Evolutionary conservation across 2,113 vertebrate genomes (phyloP), one percentile per base, ranked within the genome.

Genomic region (Phyllostomus discolor): DNA sequence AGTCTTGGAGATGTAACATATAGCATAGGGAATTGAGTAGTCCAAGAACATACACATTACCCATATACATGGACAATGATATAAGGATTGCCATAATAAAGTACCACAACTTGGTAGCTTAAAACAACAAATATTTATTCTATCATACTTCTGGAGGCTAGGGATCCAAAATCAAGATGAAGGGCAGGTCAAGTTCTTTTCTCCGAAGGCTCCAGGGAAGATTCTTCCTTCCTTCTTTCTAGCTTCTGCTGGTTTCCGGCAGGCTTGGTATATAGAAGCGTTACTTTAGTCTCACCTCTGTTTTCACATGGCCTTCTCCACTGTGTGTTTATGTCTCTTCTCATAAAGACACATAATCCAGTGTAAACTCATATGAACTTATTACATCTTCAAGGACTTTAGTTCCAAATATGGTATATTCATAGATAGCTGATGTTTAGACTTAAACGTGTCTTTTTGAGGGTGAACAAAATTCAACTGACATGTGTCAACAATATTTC

Each of bases 191-290:
- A 20, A 4, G 7, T 24, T 67, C 50, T 62, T 50, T 10, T 69
- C 24, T 33, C 67, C 52, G 35, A 54, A 88, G 52, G n/a, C 1
- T 7, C 17, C 33, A 41, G 41, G 17, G 9, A 24, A 4, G 46
- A 26, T 52, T 38, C 4, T 83, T 52, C 31, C 43, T 81, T 19
- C n/a, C 7, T 31, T 50, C 50, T 38, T 76, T 20, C 43, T 19
- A 28, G 11, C 28, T 64, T 35, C 7, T 43, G 31, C 38, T 19
- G 19, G 28, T 26, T 8, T n/a, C 62, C 2, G 5, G 52, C 12
- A 28, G 5, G n/a, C 26, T 12, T 57, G 64, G 2, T 14, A 46
- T 5, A 2, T 0, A 59, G 28, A n/a, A 52, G n/a, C 0, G 0
- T 54, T 17, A 3, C 15, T 43, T 3, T 0, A 8, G 2, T 28